Percentiles rank a stretch among this genome's conserved stretches.
These are phyloP conservation scores for Tetragonula carbonaria DNA, from an alignment of 2,888 invertebrate species.

Conservation along the genomic window DNA sequence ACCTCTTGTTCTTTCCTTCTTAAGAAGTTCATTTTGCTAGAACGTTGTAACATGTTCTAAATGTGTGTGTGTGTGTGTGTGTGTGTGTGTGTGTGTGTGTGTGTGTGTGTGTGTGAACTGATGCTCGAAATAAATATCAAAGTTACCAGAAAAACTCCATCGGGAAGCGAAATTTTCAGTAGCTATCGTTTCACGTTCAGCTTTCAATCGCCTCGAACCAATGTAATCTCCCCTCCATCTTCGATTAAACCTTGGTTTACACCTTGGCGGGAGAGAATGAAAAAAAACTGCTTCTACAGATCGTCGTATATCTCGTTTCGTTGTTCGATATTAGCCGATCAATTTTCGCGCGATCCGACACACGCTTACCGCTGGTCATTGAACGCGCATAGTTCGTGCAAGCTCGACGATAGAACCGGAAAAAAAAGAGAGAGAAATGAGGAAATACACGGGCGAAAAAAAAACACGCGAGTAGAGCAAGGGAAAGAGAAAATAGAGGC, in stretches of 20 bases:
- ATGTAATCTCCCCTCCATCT: no score
- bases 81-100: no score
- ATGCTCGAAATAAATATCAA: not conserved
- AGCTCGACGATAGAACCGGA: conserved; percentile 10
- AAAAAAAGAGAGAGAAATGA: conserved; percentile 20
- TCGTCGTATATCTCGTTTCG: conserved; percentile 8
- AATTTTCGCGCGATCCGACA: conserved; percentile 60
- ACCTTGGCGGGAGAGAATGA: conserved; percentile 1
- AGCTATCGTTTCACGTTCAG: conserved; percentile 24
- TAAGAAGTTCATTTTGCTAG: no score
- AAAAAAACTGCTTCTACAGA: conserved; percentile 9
- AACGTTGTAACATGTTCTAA: no score
- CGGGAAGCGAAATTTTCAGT: conserved; percentile 27
- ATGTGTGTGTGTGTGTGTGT: no score
- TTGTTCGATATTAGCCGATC: conserved; percentile 63
- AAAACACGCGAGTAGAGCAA: not conserved
- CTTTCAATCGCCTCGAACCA: not conserved
- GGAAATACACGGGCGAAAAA: conserved; percentile 6
- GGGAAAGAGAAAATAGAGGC: conserved; percentile 45
- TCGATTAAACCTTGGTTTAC: not conserved
- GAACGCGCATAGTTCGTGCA: conserved; percentile 35
- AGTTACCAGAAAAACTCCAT: conserved; percentile 26
- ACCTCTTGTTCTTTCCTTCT: no score
- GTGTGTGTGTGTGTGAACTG: no score
- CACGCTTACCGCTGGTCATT: conserved; percentile 56